phyloP scores from a whole-genome alignment of 2,888 invertebrate species.

The Tenthredo notha region DNA sequence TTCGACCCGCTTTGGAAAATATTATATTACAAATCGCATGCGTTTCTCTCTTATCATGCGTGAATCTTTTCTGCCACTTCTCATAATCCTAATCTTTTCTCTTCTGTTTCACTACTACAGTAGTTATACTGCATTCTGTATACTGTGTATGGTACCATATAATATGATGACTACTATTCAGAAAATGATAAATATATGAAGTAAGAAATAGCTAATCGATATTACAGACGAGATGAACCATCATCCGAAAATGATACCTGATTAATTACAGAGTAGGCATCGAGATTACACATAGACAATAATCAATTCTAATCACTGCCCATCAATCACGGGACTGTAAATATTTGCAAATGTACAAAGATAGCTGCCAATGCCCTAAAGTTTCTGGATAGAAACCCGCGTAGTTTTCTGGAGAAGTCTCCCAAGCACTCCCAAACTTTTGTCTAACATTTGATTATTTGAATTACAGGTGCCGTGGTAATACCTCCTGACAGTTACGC shows the following conservation, averaged over 20 bases:
- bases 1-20: slow-evolving; percentile 49
- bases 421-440: neutral
- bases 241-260: neutral
- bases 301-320: neutral
- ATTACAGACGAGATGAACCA: neutral
- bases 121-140: slow-evolving; percentile 38
- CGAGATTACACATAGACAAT: neutral
- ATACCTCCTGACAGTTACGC: slow-evolving; percentile 82
- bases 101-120: slow-evolving; percentile 36
- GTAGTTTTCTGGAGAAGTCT: neutral
- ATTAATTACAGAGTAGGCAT: neutral
- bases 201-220: neutral
- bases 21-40: slow-evolving; percentile 52
- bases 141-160: slow-evolving; percentile 16
- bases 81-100: slow-evolving; percentile 20
- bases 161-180: slow-evolving; percentile 27
- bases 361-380: neutral
- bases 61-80: slow-evolving; percentile 17
- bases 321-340: neutral
- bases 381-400: neutral
- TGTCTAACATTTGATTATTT: neutral
- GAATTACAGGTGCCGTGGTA: slow-evolving; percentile 77
- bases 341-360: neutral
- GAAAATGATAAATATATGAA: neutral
- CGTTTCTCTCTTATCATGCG: slow-evolving; percentile 44